Evolutionary conservation across 2,797 vertebrate genomes (phyloP).

Genomic region (Eulemur albifrons): DNA sequence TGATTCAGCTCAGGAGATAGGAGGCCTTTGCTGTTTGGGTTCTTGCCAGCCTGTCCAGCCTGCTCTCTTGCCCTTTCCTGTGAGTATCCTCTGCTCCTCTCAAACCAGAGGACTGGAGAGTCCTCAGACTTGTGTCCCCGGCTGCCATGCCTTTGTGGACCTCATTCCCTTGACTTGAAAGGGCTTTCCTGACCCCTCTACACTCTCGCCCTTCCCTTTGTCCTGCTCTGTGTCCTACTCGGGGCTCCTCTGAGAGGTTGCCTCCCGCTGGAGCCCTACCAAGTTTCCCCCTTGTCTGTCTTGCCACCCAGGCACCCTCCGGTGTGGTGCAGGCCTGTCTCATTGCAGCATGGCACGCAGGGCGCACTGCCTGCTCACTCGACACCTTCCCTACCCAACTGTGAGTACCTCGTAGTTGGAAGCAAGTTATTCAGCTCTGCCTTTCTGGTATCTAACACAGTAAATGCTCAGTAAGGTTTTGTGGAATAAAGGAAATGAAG

Average conservation of each 20-base stretch:
- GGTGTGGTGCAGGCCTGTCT: rapidly evolving
- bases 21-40: not conserved
- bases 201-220: not conserved
- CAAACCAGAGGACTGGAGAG: not conserved
- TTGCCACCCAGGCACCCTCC: not conserved
- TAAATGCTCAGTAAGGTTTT: not conserved
- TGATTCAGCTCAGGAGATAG: not conserved
- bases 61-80: not conserved
- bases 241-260: not conserved
- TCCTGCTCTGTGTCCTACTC: not conserved
- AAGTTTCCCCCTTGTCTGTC: not conserved
- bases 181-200: not conserved
- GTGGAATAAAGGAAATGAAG: not conserved
- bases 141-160: not conserved
- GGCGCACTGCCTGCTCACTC: not conserved
- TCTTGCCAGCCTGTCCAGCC: not conserved
- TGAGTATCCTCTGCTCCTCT: not conserved
- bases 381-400: not conserved
- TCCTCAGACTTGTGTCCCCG: not conserved
- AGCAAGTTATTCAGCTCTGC: not conserved
- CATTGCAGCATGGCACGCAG: rapidly evolving
- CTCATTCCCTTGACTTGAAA: not conserved
- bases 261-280: not conserved
- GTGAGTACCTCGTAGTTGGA: not conserved
- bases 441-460: not conserved